Evolutionary conservation across 2,113 vertebrate species (phyloP).

Genomic region (Cebus imitator): DNA sequence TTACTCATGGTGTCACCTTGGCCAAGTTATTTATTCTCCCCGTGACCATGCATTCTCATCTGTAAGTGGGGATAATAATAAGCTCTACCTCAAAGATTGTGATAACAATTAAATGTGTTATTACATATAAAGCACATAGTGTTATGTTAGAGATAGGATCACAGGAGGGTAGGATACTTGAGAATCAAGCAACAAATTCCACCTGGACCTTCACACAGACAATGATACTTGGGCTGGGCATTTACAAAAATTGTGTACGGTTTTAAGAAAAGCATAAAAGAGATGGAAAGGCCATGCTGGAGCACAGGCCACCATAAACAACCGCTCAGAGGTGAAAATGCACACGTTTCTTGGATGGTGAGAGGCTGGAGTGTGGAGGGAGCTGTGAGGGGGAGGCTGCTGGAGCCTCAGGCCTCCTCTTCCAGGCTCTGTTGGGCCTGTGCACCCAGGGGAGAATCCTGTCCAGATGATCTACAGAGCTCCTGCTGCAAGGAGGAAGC

Average conservation of each 20-base stretch:
- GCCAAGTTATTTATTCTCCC: neutral
- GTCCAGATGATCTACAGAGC: neutral
- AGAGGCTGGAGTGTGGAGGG: neutral
- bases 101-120: neutral
- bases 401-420: neutral
- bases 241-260: neutral
- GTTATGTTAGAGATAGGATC: neutral
- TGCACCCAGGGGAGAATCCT: neutral
- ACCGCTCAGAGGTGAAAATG: neutral
- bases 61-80: neutral
- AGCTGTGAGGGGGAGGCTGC: neutral
- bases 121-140: neutral
- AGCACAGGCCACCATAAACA: neutral
- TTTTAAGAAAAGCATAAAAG: neutral
- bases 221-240: neutral
- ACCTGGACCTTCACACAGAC: neutral
- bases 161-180: neutral
- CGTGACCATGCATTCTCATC: neutral
- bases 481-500: neutral
- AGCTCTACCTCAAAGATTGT: neutral
- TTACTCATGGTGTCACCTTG: neutral
- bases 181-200: neutral
- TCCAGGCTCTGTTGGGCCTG: neutral
- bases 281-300: neutral
- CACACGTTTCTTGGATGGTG: neutral